Evolutionary conservation across 2,113 vertebrate species (phyloP).

Genomic region (Motacilla alba): DNA sequence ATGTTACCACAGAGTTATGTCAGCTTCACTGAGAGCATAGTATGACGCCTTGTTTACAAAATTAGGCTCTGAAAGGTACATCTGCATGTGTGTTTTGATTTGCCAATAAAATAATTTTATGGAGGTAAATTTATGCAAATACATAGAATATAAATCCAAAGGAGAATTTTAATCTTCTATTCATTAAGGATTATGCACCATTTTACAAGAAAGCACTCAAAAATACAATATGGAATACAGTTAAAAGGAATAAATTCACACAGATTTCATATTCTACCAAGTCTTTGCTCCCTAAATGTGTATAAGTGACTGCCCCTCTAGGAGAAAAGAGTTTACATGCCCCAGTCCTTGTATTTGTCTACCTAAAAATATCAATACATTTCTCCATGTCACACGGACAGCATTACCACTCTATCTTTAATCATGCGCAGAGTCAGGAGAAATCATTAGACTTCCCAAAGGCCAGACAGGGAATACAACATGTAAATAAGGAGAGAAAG

Average conservation of each 20-base stretch:
- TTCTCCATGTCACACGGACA: background rate
- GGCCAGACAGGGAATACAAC: background rate
- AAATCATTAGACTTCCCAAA: background rate
- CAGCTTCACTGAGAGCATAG: background rate
- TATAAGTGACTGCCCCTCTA: background rate
- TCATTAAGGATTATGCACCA: conserved; percentile 65
- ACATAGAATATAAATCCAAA: conserved; percentile 63
- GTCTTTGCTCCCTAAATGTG: background rate
- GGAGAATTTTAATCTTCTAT: conserved; percentile 37
- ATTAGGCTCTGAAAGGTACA: conserved; percentile 43
- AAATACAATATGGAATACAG: conserved; percentile 45
- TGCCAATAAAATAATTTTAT: conserved; percentile 67
- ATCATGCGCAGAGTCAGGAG: background rate
- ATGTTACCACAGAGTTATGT: background rate
- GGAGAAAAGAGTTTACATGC: background rate
- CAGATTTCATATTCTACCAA: conserved; percentile 9
- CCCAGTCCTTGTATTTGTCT: background rate
- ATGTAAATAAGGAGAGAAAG: background rate
- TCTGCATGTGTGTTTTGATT: conserved; percentile 47
- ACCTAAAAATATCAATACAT: background rate
- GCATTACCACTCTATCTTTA: background rate
- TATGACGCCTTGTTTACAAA: conserved; percentile 27
- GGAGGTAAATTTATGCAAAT: conserved; percentile 47
- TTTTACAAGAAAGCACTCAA: conserved; percentile 59
- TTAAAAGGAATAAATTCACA: conserved; percentile 55